These are phyloP conservation scores for Hylaea fasciaria DNA, from an alignment of 2,888 invertebrate species.

Conservation along the genomic window DNA sequence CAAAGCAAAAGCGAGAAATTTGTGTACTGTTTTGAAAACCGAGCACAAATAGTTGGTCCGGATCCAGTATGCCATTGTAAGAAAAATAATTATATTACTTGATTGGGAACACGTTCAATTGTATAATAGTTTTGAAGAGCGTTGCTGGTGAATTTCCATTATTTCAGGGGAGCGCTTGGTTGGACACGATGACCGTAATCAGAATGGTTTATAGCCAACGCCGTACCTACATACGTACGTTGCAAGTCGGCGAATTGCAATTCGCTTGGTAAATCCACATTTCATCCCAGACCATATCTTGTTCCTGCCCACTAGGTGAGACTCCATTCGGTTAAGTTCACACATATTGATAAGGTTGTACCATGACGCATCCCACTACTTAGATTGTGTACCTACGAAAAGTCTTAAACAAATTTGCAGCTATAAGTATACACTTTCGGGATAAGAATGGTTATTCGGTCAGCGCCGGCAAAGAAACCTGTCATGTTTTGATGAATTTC, in stretches of 20 bases:
- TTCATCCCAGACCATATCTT: conserved; percentile 10
- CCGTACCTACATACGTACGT: conserved; percentile 67
- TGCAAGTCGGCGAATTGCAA: conserved; percentile 57
- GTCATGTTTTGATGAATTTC: conserved; percentile 67
- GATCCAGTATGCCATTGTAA: too few relatives aligned
- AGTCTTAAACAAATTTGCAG: conserved; percentile 15
- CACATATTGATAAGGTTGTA: conserved; percentile 18
- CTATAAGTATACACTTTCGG: conserved; percentile 16
- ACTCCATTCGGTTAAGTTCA: conserved; percentile 13
- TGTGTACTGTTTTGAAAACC: too few relatives aligned
- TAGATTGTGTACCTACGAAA: conserved; percentile 1
- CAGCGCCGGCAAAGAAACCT: conserved; percentile 45
- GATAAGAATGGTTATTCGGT: conserved; percentile 19
- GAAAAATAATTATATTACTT: too few relatives aligned
- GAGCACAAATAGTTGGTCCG: too few relatives aligned
- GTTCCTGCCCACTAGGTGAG: conserved; percentile 1
- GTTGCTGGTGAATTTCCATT: conserved; percentile 46
- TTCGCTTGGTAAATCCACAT: conserved; percentile 43
- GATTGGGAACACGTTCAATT: neutral
- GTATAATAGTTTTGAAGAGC: neutral
- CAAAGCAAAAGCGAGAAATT: too few relatives aligned
- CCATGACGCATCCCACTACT: conserved; percentile 11
- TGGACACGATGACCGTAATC: conserved; percentile 67
- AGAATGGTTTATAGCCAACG: conserved; percentile 72
- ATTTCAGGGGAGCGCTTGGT: conserved; percentile 47